Evolutionary conservation across 2,113 vertebrate genomes (phyloP).

Genomic region (Prunella himalayana): DNA sequence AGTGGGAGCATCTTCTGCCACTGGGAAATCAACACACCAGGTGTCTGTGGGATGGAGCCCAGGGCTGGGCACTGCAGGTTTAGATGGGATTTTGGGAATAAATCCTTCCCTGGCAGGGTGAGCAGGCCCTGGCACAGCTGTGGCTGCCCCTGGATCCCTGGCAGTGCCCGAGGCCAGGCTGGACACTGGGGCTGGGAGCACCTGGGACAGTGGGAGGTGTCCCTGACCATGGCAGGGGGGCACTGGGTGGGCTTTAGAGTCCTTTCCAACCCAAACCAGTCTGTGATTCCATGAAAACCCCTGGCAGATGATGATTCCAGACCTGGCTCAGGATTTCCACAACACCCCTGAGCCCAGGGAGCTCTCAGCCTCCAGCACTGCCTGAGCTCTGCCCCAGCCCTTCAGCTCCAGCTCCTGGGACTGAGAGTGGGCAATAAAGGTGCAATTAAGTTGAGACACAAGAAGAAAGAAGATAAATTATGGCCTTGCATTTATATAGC

Average conservation of each 20-base stretch:
- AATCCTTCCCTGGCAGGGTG: accelerated
- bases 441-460: background rate
- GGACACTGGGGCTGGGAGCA: background rate
- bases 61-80: background rate
- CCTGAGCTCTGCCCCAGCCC: background rate
- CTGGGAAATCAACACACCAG: accelerated
- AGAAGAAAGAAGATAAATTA: constrained; percentile 13
- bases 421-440: background rate
- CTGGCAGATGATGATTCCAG: accelerated
- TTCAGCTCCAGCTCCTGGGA: background rate
- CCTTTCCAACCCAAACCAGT: accelerated
- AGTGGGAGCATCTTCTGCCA: accelerated
- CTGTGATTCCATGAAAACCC: accelerated
- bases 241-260: accelerated
- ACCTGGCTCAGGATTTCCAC: accelerated
- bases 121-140: background rate
- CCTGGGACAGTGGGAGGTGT: background rate
- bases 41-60: background rate
- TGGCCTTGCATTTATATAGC: constrained; percentile 33
- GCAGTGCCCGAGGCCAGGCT: background rate
- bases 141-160: background rate
- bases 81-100: accelerated
- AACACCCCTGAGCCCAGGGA: accelerated
- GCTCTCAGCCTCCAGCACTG: background rate
- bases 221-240: background rate